A percentile compares a stretch with the other conserved stretches of the same genome.
These are phyloP conservation scores for Gymnoscopelus microlampas DNA, from an alignment of 2,797 vertebrate genomes.

Conservation along the genomic window DNA sequence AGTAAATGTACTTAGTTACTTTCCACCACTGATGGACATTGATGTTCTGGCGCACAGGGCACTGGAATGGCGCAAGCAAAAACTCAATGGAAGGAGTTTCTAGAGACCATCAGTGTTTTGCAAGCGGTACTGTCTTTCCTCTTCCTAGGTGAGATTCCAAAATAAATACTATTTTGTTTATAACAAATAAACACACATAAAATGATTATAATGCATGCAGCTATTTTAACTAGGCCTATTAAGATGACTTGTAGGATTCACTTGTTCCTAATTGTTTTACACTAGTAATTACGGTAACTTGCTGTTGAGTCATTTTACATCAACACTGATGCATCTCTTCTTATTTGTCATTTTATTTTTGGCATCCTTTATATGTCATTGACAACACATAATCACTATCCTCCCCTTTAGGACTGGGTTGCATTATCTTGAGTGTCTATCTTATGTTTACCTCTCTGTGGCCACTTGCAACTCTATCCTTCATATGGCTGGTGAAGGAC, in stretches of 20 bases:
- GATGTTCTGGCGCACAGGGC: conserved; percentile 46
- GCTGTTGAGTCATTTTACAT: conserved; percentile 1
- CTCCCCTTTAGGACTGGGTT: conserved; percentile 72
- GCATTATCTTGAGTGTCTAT: conserved; percentile 78
- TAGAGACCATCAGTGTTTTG: conserved; percentile 80
- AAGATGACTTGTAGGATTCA: too few relatives aligned
- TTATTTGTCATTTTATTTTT: conserved; percentile 23
- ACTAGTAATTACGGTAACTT: background rate
- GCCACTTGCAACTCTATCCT: conserved; percentile 81
- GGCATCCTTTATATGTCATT: background rate
- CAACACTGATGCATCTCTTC: background rate
- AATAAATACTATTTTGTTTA: background rate
- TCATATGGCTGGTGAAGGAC: conserved; percentile 87
- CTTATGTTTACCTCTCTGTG: conserved; percentile 90
- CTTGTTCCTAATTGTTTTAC: background rate
- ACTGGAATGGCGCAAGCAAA: conserved; percentile 69
- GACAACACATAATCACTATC: conserved; percentile 8
- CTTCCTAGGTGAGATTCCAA: conserved; percentile 84
- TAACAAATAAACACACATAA: background rate
- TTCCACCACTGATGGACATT: too few relatives aligned
- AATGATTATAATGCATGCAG: too few relatives aligned
- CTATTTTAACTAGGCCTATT: too few relatives aligned
- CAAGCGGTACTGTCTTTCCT: conserved; percentile 88
- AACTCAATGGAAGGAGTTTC: conserved; percentile 66
- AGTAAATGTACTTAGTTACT: too few relatives aligned